phyloP scores from a whole-genome alignment of 2,113 vertebrate species.

The Barnardius zonarius region DNA sequence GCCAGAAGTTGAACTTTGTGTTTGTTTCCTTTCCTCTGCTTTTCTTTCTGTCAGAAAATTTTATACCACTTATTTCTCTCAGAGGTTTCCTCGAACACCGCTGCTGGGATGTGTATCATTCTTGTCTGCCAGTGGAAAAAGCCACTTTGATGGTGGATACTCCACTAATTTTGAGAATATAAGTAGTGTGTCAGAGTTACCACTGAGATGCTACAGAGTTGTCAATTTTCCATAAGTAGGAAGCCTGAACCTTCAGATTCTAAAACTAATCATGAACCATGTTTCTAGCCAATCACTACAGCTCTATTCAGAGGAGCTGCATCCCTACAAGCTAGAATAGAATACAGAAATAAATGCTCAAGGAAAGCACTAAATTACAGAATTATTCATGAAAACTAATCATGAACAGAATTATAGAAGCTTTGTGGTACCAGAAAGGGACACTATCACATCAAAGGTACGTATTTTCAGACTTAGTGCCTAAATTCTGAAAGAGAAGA shows the following conservation, averaged over 20 bases:
- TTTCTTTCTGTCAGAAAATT: background rate
- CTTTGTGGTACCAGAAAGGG: background rate
- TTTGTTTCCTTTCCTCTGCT: background rate
- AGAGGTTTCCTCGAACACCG: background rate
- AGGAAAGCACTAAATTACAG: background rate
- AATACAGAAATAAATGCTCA: background rate
- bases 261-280: background rate
- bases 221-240: accelerated
- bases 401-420: no score
- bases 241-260: background rate
- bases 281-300: background rate
- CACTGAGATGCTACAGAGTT: background rate
- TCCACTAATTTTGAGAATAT: background rate
- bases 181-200: background rate
- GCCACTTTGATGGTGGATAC: background rate
- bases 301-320: background rate
- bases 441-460: background rate
- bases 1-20: background rate
- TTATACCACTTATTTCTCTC: background rate
- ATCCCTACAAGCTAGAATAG: background rate
- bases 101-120: background rate
- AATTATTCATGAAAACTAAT: background rate
- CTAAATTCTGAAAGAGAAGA: background rate
- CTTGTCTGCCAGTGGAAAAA: background rate
- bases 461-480: background rate